Base-by-base conservation (phyloP, 2,797 vertebrate genomes). In the Melanotaenia maccullochi region DNA sequence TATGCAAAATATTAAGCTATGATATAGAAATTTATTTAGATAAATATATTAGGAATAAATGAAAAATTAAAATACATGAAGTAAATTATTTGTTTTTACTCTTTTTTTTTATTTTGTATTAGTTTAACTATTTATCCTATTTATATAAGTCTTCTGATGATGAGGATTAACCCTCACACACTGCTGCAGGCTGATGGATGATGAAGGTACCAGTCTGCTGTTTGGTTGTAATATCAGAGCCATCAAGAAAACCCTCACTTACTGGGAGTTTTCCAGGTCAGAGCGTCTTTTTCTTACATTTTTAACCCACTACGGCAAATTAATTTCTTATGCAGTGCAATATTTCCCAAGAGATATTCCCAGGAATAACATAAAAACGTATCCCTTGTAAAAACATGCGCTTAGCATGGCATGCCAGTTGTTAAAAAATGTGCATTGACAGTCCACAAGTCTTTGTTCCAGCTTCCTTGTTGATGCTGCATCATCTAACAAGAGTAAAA, bases 401-500 rank as follows among this genome's bases (percentile, higher is more conserved):
- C 42, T 66, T 38, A 60, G 6, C 16, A 33, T 71, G 68, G 68
- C 64, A 62, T 65, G 65, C 38, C 6, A 65, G 33, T 57, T 60
- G 4, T 63, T 56, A 13, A 52, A 33, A 35, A 35, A 18, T 18
- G 14, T 40, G 38, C 38, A 44, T 36, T 36, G 9, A 36, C 9
- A 36, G 11, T 47, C 42, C 40, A 44, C 42, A 47, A 4, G 42
- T 47, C 18, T 20, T 6, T n/a, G 18, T 47, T 20, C 40, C 7
- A n/a, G 5, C 18, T 47, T 5, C 42, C 14, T 18, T 42, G 40
- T 18, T 25, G 65, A 76, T 33, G 22, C 61, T 36, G 5, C 55
- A 44, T 47, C 38, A 47, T 59, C 30, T 61, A 70, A 68, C 24
- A 56, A 52, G 64, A 76, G n/a, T 22, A 51, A 51, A 51, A 78